These are phyloP conservation scores for Drosophila tanythrix DNA, from an alignment of 2,888 invertebrate genomes.

Conservation along the genomic window DNA sequence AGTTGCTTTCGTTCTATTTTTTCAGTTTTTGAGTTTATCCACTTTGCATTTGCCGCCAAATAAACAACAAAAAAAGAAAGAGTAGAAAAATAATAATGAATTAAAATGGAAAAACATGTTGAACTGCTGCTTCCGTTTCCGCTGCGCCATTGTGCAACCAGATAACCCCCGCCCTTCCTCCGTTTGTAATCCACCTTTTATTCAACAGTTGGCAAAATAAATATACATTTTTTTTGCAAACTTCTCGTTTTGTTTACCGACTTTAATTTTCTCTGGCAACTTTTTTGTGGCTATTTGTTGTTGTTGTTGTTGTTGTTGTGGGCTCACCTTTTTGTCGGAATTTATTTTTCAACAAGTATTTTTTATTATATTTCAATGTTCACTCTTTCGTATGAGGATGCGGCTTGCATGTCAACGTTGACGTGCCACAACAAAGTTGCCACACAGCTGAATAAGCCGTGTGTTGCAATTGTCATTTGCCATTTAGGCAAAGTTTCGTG, in stretches of 20 bases:
- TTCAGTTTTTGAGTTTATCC: slow-evolving; percentile 42
- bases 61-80: slow-evolving; percentile 36
- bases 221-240: slow-evolving; percentile 40
- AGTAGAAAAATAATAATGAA: slow-evolving; percentile 15
- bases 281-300: neutral
- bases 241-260: slow-evolving; percentile 35
- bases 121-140: slow-evolving; percentile 78
- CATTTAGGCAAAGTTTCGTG: slow-evolving; percentile 22
- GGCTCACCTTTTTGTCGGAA: slow-evolving; percentile 23
- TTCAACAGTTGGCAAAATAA: slow-evolving; percentile 19
- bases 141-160: slow-evolving; percentile 78
- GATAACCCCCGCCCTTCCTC: slow-evolving; percentile 26
- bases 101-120: slow-evolving; percentile 47
- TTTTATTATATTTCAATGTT: slow-evolving; percentile 42
- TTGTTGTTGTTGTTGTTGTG: slow-evolving; percentile 23
- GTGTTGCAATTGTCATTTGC: slow-evolving; percentile 28
- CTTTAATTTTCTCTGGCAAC: slow-evolving; percentile 8
- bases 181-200: neutral
- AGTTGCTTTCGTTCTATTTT: slow-evolving; percentile 52
- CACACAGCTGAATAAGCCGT: slow-evolving; percentile 10
- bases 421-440: slow-evolving; percentile 15
- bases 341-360: slow-evolving; percentile 52
- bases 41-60: slow-evolving; percentile 35
- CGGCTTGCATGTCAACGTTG: slow-evolving; percentile 41
- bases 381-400: slow-evolving; percentile 38